phyloP scores from a whole-genome alignment of 1,140 invertebrate species.

The Drosophila kohkoa region DNA sequence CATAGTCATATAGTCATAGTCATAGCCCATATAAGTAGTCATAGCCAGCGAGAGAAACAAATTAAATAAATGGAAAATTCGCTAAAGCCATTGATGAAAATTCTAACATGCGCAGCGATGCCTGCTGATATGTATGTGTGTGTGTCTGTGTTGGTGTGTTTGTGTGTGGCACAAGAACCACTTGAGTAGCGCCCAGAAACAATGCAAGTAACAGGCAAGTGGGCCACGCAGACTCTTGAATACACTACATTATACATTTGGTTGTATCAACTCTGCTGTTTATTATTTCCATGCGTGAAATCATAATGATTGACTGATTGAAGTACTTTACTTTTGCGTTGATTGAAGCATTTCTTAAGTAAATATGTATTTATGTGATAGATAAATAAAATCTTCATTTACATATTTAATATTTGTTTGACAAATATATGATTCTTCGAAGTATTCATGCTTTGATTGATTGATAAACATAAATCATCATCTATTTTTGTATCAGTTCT shows the following conservation, averaged over 20 bases:
- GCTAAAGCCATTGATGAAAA: constrained; percentile 73
- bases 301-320: too few species aligned
- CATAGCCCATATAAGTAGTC: not conserved
- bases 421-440: too few species aligned
- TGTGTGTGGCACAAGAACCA: constrained; percentile 56
- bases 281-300: too few species aligned
- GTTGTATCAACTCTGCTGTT: too few species aligned
- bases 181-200: constrained; percentile 61
- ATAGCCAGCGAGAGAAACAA: constrained; percentile 41
- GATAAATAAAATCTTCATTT: too few species aligned
- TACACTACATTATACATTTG: not conserved
- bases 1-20: constrained; percentile 5
- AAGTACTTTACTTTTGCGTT: too few species aligned
- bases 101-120: constrained; percentile 61
- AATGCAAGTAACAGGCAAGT: not conserved
- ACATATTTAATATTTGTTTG: too few species aligned
- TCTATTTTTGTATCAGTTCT: too few species aligned
- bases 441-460: too few species aligned
- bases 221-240: not conserved
- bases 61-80: constrained; percentile 78
- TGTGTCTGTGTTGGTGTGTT: constrained; percentile 14
- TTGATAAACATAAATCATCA: too few species aligned
- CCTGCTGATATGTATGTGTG: constrained; percentile 12
- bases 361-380: too few species aligned
- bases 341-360: too few species aligned